These are phyloP conservation scores for Thymelicus acteon DNA, from an alignment of 2,888 invertebrate genomes.

Conservation along the genomic window DNA sequence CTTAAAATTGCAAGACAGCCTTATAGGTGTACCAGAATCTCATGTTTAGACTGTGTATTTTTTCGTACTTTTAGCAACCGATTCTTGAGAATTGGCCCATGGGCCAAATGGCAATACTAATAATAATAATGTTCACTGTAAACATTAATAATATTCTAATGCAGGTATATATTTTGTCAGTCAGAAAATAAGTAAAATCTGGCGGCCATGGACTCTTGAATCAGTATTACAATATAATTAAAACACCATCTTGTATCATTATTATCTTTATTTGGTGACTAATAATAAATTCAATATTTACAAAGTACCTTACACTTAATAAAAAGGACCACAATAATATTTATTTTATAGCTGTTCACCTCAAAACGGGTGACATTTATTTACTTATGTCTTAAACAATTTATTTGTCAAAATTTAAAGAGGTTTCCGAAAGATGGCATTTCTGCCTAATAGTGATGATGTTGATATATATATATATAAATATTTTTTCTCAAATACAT, in stretches of 20 bases:
- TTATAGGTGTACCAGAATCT: too few relatives aligned
- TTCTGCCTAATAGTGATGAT: not conserved
- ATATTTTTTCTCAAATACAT: not conserved
- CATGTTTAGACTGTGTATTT: too few relatives aligned
- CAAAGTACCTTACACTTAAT: constrained; percentile 67
- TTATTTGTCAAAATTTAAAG: constrained; percentile 15
- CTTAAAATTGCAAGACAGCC: too few relatives aligned
- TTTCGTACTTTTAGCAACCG: too few relatives aligned
- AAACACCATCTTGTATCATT: constrained; percentile 50
- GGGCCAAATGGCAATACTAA: too few relatives aligned
- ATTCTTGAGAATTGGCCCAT: too few relatives aligned
- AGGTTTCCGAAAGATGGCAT: not conserved
- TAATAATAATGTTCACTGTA: too few relatives aligned
- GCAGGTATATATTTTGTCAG: too few relatives aligned
- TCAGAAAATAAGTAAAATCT: too few relatives aligned
- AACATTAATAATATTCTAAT: too few relatives aligned
- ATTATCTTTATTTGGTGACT: constrained; percentile 73
- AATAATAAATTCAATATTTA: constrained; percentile 74
- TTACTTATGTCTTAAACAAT: constrained; percentile 7
- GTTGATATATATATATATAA: not conserved
- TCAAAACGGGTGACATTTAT: constrained; percentile 12
- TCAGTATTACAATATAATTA: constrained; percentile 2
- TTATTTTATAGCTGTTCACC: constrained; percentile 22
- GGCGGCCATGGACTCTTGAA: too few relatives aligned
- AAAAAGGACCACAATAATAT: constrained; percentile 52